Evolutionary conservation across 2,888 invertebrate genomes (phyloP).

Genomic region (Phaedon cochleariae): DNA sequence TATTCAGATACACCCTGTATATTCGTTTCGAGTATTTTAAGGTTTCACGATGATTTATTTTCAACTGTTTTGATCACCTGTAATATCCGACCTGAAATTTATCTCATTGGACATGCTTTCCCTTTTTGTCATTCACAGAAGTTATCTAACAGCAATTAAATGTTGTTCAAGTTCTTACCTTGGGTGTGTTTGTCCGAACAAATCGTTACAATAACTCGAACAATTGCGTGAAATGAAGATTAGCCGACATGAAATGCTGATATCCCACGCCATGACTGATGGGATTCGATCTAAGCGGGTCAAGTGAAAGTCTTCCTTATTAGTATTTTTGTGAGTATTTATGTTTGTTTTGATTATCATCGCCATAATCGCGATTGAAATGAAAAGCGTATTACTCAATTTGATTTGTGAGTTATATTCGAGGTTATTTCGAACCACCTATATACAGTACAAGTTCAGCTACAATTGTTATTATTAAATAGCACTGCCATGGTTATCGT

Average conservation of each 20-base stretch:
- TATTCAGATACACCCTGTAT: too few relatives aligned
- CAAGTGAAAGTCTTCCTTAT: conserved; percentile 18
- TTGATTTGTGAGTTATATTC: too few relatives aligned
- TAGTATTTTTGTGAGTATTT: conserved; percentile 2
- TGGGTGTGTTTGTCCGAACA: not conserved
- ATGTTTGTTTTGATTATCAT: too few relatives aligned
- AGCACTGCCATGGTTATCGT: too few relatives aligned
- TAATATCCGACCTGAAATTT: too few relatives aligned
- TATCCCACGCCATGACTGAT: conserved; percentile 12
- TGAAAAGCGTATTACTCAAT: not conserved
- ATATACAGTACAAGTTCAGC: too few relatives aligned
- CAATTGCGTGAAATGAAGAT: not conserved
- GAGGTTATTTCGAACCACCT: too few relatives aligned
- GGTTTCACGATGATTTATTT: not conserved
- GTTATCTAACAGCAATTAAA: not conserved
- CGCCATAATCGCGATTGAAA: not conserved
- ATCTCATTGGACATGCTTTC: not conserved
- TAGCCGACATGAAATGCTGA: not conserved
- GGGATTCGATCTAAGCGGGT: conserved; percentile 3
- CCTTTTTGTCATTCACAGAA: not conserved
- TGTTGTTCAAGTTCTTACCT: not conserved
- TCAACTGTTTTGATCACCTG: too few relatives aligned
- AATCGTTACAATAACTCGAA: not conserved
- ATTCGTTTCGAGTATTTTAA: not conserved
- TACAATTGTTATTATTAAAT: too few relatives aligned